Percentiles rank a stretch among this genome's conserved stretches.
Evolutionary conservation across 2,797 vertebrate species (phyloP).

Genomic region (Aldrovandia affinis): DNA sequence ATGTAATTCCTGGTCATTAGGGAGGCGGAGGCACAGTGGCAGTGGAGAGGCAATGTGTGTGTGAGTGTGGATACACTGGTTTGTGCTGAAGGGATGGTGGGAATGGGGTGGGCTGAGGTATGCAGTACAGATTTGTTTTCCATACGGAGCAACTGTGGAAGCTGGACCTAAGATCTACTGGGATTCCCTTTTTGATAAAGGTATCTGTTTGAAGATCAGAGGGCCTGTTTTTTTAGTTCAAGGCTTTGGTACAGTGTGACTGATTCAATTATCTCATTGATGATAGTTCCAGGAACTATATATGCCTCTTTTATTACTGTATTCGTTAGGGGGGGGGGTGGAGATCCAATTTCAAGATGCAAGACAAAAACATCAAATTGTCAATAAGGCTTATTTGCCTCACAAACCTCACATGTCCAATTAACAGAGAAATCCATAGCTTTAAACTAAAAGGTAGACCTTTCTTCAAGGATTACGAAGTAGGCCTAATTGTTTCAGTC

Average conservation of each 20-base stretch:
- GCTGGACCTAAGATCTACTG: conserved; percentile 27
- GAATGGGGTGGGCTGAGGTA: background rate
- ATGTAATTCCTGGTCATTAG: conserved; percentile 41
- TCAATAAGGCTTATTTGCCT: background rate
- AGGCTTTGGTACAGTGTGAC: background rate
- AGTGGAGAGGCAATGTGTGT: background rate
- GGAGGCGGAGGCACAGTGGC: conserved; percentile 1
- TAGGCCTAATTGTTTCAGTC: background rate
- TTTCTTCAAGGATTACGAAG: background rate
- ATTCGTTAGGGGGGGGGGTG: background rate
- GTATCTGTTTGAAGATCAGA: background rate
- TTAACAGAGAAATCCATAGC: background rate
- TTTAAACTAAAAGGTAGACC: background rate
- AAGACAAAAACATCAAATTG: background rate
- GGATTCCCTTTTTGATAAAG: background rate
- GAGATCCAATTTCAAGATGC: background rate
- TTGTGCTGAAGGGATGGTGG: conserved; percentile 28
- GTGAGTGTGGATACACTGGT: conserved; percentile 44
- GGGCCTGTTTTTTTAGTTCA: background rate
- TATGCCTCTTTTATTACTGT: background rate
- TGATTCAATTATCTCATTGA: background rate
- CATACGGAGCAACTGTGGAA: conserved; percentile 50
- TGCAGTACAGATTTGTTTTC: conserved; percentile 53
- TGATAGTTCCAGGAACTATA: background rate
- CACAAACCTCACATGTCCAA: background rate